These are phyloP conservation scores for Eupithecia subumbrata DNA, from an alignment of 2,888 invertebrate genomes.

Conservation along the genomic window DNA sequence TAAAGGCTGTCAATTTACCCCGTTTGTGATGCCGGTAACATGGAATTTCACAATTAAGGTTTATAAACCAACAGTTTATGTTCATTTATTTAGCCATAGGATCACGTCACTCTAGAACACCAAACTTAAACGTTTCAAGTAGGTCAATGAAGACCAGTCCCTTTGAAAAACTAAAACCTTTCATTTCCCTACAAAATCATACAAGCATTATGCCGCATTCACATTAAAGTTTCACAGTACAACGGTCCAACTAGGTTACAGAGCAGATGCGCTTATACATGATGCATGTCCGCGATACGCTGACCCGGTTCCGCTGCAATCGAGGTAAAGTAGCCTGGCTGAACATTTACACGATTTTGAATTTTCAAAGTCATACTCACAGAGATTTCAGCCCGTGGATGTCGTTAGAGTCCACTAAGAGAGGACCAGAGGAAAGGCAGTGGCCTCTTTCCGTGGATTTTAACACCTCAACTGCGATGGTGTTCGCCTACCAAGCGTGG, in stretches of 20 bases:
- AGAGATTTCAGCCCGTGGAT: not conserved
- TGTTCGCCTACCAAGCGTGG: no score
- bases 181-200: conserved; percentile 1
- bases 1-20: not conserved
- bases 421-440: no score
- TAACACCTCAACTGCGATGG: no score
- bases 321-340: conserved; percentile 10
- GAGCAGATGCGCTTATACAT: conserved; percentile 38
- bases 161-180: not conserved
- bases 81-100: not conserved
- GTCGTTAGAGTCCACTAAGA: no score
- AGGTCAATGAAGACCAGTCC: not conserved
- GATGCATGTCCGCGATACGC: conserved; percentile 36
- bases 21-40: no score
- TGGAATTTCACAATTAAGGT: no score
- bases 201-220: conserved; percentile 20
- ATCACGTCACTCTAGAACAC: not conserved
- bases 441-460: no score
- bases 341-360: conserved; percentile 1
- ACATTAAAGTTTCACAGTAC: conserved; percentile 41
- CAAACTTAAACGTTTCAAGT: not conserved
- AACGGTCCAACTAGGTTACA: conserved; percentile 43
- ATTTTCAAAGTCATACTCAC: not conserved
- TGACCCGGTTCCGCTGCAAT: conserved; percentile 33
- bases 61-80: not conserved